Evolutionary conservation across 2,888 invertebrate species (phyloP), one percentile per base, ranked within the genome.

Genomic region (Sylvicola cinctus): DNA sequence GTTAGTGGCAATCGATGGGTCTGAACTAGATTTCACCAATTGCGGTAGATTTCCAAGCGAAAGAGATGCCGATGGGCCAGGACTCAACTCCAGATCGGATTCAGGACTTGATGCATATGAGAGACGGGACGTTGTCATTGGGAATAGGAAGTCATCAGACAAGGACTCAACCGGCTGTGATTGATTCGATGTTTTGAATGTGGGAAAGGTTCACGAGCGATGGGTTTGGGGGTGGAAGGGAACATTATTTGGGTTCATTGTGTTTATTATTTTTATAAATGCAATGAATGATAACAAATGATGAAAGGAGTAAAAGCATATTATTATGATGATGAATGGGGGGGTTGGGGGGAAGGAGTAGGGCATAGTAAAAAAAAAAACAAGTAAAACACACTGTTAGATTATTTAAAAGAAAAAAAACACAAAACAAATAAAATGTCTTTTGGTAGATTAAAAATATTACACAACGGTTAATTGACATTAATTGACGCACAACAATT

Each of bases 121-220:
- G 46, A 91, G 68, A 54, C 90, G 78, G 57, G 87, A 75, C 52
- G 84, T 83, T 46, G 85, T 85, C 91, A 93, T 91, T 54, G 93
- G 93, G 70, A 95, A 95, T 55, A 95, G 76, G 74, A 93, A 91
- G 71, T 96, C 93, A 63, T 96, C 95, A 50, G 90, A 88, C 58
- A 93, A 70, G 58, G 87, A 84, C 63, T 93, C 90, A 58, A 88
- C 87, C 56, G 91, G 88, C 90, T 91, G 68, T 56, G 42, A 36
- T 36, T 39, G 38, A 35, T 39, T 32, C 39, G 29, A 34, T 36
- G 20, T 17, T 34, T 15, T 15, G n/a, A 28, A 8, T 20, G 20
- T 20, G 20, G 20, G 8, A 8, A 20, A 20, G 20, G 4, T 6
- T 8, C 4, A 20, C 5, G 20, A 20, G 20, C 8, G 4, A 20